A percentile compares a stretch with the other conserved stretches of the same genome.
phyloP scores from a whole-genome alignment of 2,797 vertebrate genomes.

The Miichthys miiuy region DNA sequence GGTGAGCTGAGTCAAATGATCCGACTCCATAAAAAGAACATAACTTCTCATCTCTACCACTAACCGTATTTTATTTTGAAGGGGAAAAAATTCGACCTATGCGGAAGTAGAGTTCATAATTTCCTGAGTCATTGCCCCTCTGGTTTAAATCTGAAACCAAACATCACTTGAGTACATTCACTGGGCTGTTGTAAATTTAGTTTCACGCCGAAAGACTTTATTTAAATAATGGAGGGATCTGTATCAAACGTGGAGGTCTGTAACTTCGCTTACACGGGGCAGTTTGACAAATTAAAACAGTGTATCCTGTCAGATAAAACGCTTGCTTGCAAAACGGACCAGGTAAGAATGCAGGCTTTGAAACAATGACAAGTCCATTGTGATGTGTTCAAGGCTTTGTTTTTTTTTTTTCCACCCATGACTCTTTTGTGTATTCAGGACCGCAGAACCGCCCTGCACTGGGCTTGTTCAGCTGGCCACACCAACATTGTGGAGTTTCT shows the following conservation, averaged over 20 bases:
- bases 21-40: too few species aligned
- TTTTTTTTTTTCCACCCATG: neutral
- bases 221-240: slow-evolving; percentile 80
- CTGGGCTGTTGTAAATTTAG: fast-evolving
- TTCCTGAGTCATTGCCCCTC: slow-evolving; percentile 73
- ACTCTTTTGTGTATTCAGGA: slow-evolving; percentile 78
- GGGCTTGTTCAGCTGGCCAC: slow-evolving; percentile 97
- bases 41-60: too few species aligned
- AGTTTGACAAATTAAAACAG: slow-evolving; percentile 88
- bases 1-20: too few species aligned
- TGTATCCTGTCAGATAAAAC: slow-evolving; percentile 87
- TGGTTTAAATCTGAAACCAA: slow-evolving; percentile 42
- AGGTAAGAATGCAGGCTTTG: slow-evolving; percentile 82
- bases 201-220: neutral
- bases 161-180: fast-evolving
- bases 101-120: slow-evolving; percentile 60
- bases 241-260: slow-evolving; percentile 94
- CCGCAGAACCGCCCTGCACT: slow-evolving; percentile 91
- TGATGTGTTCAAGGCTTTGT: fast-evolving
- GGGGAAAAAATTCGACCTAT: fast-evolving
- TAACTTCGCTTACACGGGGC: slow-evolving; percentile 91
- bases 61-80: slow-evolving; percentile 68
- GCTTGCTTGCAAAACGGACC: slow-evolving; percentile 90
- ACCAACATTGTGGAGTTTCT: slow-evolving; percentile 90
- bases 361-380: neutral